phyloP scores from a whole-genome alignment of 2,888 invertebrate species.

The Stenodera caucasica region DNA sequence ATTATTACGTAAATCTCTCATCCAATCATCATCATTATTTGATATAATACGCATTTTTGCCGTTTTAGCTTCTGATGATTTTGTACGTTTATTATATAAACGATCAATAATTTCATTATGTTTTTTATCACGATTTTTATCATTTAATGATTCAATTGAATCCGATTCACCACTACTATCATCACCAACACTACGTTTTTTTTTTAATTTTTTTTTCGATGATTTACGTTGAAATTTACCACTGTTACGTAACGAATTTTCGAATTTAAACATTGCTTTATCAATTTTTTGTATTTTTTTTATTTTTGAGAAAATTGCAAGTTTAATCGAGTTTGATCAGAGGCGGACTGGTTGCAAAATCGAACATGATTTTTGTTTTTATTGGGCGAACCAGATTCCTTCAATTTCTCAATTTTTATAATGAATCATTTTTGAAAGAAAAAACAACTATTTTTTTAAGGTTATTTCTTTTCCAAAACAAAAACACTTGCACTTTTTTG shows the following conservation, averaged over 20 bases:
- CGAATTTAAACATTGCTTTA: conserved; percentile 59
- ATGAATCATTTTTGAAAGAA: too few species aligned
- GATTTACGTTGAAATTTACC: conserved; percentile 55
- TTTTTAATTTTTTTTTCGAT: conserved; percentile 58
- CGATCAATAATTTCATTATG: conserved; percentile 54
- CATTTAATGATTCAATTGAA: conserved; percentile 60
- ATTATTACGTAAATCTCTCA: conserved; percentile 39
- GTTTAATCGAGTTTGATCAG: not conserved
- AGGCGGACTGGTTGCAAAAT: not conserved
- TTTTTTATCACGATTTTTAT: conserved; percentile 32
- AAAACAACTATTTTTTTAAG: too few species aligned
- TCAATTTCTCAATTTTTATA: not conserved
- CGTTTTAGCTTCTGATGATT: conserved; percentile 64
- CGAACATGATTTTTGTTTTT: conserved; percentile 50
- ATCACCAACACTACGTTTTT: conserved; percentile 62
- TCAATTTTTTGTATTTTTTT: not conserved
- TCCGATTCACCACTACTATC: conserved; percentile 70
- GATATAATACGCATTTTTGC: conserved; percentile 60
- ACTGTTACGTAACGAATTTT: conserved; percentile 62
- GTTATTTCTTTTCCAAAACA: not conserved
- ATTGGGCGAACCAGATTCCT: not conserved
- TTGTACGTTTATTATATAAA: conserved; percentile 62
- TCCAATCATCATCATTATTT: conserved; percentile 53
- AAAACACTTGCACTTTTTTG: conserved; percentile 6
- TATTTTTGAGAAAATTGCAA: too few species aligned